Evolutionary conservation across 2,113 vertebrate genomes (phyloP).

Genomic region (Chelonoidis abingdonii): DNA sequence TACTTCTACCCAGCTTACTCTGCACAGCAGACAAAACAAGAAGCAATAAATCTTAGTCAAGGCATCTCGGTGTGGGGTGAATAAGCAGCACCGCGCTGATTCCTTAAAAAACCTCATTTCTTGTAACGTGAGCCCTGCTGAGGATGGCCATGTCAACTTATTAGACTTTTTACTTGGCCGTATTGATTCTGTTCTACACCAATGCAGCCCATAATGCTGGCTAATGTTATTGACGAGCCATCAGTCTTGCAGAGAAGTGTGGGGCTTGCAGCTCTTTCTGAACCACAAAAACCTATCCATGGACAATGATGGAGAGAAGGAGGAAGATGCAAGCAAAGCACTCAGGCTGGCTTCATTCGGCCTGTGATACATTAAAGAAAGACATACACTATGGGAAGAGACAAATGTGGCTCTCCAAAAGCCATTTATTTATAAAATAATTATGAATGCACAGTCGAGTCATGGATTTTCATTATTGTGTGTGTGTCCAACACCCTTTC

Average conservation of each 20-base stretch:
- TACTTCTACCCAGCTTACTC: constrained; percentile 33
- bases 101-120: constrained; percentile 93
- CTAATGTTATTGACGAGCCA: constrained; percentile 99
- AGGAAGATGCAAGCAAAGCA: constrained; percentile 89
- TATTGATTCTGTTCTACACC: constrained; percentile 97
- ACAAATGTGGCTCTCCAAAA: constrained; percentile 78
- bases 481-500: constrained; percentile 69
- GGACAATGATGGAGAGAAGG: constrained; percentile 93
- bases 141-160: constrained; percentile 90
- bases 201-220: constrained; percentile 91
- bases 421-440: constrained; percentile 88
- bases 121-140: constrained; percentile 88
- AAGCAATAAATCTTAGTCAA: constrained; percentile 81
- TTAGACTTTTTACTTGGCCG: constrained; percentile 91
- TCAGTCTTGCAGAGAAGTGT: constrained; percentile 93
- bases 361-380: constrained; percentile 81
- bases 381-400: constrained; percentile 68
- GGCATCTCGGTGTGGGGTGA: constrained; percentile 74
- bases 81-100: constrained; percentile 80
- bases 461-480: constrained; percentile 80
- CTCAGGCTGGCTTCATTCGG: constrained; percentile 70
- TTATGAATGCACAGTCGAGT: constrained; percentile 81
- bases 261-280: constrained; percentile 91
- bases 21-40: constrained; percentile 62
- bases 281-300: constrained; percentile 87